These are phyloP conservation scores for Bombus superbus DNA, from an alignment of 1,140 invertebrate species.

Conservation along the genomic window DNA sequence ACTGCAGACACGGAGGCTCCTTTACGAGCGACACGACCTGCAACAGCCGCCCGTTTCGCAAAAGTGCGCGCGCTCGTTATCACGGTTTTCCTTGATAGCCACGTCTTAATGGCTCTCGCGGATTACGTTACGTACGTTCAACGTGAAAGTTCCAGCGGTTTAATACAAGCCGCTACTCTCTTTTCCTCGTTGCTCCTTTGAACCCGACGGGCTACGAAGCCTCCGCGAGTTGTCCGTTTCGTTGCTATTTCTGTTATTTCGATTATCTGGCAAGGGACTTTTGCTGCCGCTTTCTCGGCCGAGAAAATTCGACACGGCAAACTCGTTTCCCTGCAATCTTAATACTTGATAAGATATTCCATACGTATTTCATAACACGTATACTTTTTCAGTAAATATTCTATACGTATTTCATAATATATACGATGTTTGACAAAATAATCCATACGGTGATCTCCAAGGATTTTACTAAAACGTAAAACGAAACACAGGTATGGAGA, in stretches of 20 bases:
- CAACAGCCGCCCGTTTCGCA: background rate
- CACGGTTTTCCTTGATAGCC: conserved; percentile 10
- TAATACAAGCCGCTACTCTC: background rate
- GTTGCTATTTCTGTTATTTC: background rate
- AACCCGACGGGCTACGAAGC: background rate
- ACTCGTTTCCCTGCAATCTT: background rate
- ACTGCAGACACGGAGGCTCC: background rate
- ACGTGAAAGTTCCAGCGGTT: conserved; percentile 11
- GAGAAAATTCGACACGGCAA: background rate
- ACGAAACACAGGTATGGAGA: too few species aligned
- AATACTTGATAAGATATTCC: background rate
- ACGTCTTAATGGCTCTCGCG: conserved; percentile 10
- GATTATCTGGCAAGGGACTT: background rate
- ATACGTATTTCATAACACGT: too few species aligned
- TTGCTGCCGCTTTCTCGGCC: background rate
- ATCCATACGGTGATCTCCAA: too few species aligned
- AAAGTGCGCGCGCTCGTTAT: conserved; percentile 23
- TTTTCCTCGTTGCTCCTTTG: background rate
- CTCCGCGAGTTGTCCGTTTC: background rate
- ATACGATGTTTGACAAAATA: too few species aligned
- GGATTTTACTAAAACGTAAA: too few species aligned
- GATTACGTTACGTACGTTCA: background rate
- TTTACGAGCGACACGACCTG: background rate
- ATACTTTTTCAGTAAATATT: too few species aligned
- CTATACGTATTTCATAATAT: too few species aligned